Base-by-base conservation (phyloP, 1,140 invertebrate species). In the Drosophila varians region DNA sequence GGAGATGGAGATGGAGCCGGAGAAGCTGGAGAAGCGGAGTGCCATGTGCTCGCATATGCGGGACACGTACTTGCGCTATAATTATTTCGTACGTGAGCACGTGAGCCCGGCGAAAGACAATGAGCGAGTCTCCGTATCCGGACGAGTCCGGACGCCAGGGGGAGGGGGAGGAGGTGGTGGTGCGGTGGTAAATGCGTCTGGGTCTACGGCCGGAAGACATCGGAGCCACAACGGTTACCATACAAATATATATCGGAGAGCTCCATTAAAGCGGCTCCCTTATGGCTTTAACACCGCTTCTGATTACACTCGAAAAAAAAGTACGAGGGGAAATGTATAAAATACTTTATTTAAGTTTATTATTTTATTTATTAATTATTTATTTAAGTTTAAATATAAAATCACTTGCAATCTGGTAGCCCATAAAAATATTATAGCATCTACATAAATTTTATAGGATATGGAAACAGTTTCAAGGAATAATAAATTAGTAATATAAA, bases 51-150 rank as follows among this genome's bases (percentile, higher is more conserved):
- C 60, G 54, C 55, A 64, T 71, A 86, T 86, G 68, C 82, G 42
- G 47, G 25, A 87, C 82, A 86, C 82, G 82, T 86, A 82, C 66
- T 86, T 86, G 82, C 82, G 82, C 82, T 86, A 86, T 86, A 86
- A 86, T 86, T 86, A 86, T 87, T 86, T 86, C 61, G 82, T 87
- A 86, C 82, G 82, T 86, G 82, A 73, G 76, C 47, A 61, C 72
- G 70, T 68, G 77, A 56, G 72, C 38, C 48, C 72, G 47, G 26
- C 31, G 43, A 23, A 74, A 62, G 36, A 61, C 56, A 58, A 52
- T 64, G 38, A 45, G 72, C 18, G 51, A 40, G 34, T 12, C 12
- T 16, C 34, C 34, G 49, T 31, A 53, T 12, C 18, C 11, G 21
- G 23, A 19, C 28, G 38, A 8, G 14, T 38, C 19, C 8, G 14